Evolutionary conservation across 2,113 vertebrate species (phyloP), one percentile per base, ranked within the genome.

Genomic region (Nannobrachium achirus): DNA sequence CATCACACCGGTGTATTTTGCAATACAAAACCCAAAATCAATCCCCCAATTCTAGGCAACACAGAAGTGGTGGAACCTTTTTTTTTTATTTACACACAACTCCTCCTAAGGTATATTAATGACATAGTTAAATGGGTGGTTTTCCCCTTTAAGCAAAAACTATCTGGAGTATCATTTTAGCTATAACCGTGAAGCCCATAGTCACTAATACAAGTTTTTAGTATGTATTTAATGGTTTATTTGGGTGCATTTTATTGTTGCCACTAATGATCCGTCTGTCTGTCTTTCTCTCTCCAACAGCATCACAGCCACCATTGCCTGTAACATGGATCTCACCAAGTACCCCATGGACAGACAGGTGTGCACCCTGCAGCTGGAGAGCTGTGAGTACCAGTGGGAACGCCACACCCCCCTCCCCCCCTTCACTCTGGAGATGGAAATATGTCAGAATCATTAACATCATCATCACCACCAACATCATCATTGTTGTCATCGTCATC

Each of bases 291-390:
- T 33, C 25, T 33, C 25, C 25, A 33, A 79, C 86, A 96, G 95
- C 83, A 95, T 96, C 86, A 96, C 95, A 0, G 92, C 95, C 10
- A 96, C 95, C 15, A 95, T 96, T 20, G 93, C 95, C 48, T 96
- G 95, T 83, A 96, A 93, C 86, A 97, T 96, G 95, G 95, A 96
- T 75, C 87, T 97, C 75, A 95, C 94, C 65, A 97, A 97, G 84
- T 97, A 96, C 69, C 95, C 95, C 0, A 96, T 96, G 95, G 95
- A 96, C 89, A 94, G 94, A 73, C 95, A 97, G 91, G 95, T 89
- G 0, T 97, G 95, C 88, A 95, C 93, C 63, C 89, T 97, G 81
- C 95, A 97, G 92, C 94, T 97, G 73, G 95, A 97, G 91, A 97
- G 95, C 93, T 97, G 95, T 96, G 93, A 96, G 95, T 89, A 18